These are phyloP conservation scores for Trichacis sp. DNA, from an alignment of 2,888 invertebrate species.

Conservation along the genomic window DNA sequence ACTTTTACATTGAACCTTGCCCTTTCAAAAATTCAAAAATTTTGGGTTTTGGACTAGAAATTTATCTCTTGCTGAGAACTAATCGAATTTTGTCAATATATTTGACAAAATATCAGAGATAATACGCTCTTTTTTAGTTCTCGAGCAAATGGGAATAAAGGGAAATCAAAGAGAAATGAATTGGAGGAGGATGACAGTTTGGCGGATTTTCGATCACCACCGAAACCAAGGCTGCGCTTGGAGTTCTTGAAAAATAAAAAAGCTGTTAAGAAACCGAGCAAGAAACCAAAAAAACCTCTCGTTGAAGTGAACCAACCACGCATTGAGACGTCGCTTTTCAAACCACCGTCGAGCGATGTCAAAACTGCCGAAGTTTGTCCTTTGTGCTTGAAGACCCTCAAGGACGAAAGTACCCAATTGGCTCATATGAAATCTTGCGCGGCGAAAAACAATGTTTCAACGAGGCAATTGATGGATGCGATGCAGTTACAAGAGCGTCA, in stretches of 20 bases:
- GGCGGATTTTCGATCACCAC: conserved; percentile 60
- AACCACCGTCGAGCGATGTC: conserved; percentile 36
- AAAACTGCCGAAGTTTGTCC: conserved; percentile 59
- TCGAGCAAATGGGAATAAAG: background rate
- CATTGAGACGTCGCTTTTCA: conserved; percentile 53
- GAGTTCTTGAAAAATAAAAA: conserved; percentile 38
- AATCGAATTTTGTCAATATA: background rate
- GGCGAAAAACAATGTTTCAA: conserved; percentile 61
- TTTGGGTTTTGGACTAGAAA: no score
- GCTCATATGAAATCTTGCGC: conserved; percentile 68
- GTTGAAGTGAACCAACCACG: conserved; percentile 45
- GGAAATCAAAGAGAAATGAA: background rate
- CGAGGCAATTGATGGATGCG: conserved; percentile 62
- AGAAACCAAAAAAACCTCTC: conserved; percentile 27
- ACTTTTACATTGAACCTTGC: conserved; percentile 5
- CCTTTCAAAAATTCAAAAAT: background rate
- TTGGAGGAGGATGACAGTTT: conserved; percentile 53
- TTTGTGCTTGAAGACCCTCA: conserved; percentile 61
- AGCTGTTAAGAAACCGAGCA: conserved; percentile 19
- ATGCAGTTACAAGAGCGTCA: conserved; percentile 66
- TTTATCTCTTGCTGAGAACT: background rate
- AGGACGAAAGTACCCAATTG: conserved; percentile 46
- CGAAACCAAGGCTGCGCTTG: conserved; percentile 35
- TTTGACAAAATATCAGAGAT: background rate
- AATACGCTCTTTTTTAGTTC: background rate